Percentiles rank a stretch among this genome's conserved stretches.
Evolutionary conservation across 1,140 invertebrate species (phyloP).

Genomic region (Grapholita molesta): DNA sequence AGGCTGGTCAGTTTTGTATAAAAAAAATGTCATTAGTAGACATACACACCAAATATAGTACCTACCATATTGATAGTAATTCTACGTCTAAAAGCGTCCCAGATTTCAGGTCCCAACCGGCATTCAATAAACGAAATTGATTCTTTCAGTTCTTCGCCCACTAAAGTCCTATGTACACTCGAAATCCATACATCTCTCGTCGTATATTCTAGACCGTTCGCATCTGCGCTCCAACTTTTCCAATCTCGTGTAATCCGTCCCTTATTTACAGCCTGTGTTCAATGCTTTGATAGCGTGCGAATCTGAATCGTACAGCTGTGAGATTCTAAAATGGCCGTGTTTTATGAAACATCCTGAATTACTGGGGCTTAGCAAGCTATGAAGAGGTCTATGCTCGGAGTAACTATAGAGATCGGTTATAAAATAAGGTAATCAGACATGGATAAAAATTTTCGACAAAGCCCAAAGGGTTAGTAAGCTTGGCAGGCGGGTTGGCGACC

Average conservation of each 20-base stretch:
- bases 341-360: no score
- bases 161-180: background rate
- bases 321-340: background rate
- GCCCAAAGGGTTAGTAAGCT: no score
- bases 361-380: no score
- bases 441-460: no score
- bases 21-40: no score
- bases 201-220: background rate
- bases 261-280: background rate
- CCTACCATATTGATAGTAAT: background rate
- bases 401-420: no score
- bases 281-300: background rate
- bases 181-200: background rate
- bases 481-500: no score
- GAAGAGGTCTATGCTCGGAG: no score
- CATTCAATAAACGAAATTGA: slow-evolving; percentile 1
- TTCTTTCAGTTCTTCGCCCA: background rate
- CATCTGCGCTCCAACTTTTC: background rate
- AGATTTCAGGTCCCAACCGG: background rate
- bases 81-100: background rate
- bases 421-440: no score
- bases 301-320: background rate
- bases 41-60: background rate
- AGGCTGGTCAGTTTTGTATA: background rate
- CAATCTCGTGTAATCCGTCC: background rate